Evolutionary conservation across 2,888 invertebrate genomes (phyloP), one percentile per base, ranked within the genome.

Genomic region (Oegoconia quadripuncta): DNA sequence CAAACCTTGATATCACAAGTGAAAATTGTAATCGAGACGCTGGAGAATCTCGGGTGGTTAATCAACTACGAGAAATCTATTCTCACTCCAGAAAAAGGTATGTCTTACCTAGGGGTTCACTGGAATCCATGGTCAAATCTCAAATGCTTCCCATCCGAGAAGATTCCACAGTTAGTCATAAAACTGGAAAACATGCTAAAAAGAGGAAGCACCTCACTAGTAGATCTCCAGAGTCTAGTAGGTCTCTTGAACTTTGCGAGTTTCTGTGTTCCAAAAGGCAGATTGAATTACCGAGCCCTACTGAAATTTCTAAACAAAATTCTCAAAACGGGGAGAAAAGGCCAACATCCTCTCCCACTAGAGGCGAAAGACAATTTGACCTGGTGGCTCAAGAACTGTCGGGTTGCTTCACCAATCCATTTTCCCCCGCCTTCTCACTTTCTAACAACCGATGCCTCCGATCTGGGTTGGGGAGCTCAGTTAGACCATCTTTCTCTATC

Each of bases 361-460:
- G 8, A 25, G 2, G 32, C 25, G 1, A 1, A 16, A 3, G 8
- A 5, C 2, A 37, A 46, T 1, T 29, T 43, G 13, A 17, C 8
- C 1, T 50, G 50, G 50, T 50, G 47, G 47, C 13, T 26, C 3
- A 11, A 18, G 9, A 44, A 47, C 30, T 37, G 23, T 8, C 25
- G 25, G 3, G 3, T 3, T 4, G 7, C 23, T 3, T 35, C 42
- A 6, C n/a, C 13, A 6, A 39, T 55, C 12, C 46, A 50, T 15
- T 23, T 29, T n/a, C 39, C 31, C 1, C 38, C 35, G 3, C 27
- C 44, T 0, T 17, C 43, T 5, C 44, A 48, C 11, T 41, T 38
- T 7, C 28, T 54, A 14, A 43, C 44, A 4, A 52, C 50, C 1
- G 52, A 54, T 29, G 52, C 54, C 1, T 48, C 50, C 1, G 50